phyloP scores from a whole-genome alignment of 1,140 invertebrate species.

The Uloborus diversus region DNA sequence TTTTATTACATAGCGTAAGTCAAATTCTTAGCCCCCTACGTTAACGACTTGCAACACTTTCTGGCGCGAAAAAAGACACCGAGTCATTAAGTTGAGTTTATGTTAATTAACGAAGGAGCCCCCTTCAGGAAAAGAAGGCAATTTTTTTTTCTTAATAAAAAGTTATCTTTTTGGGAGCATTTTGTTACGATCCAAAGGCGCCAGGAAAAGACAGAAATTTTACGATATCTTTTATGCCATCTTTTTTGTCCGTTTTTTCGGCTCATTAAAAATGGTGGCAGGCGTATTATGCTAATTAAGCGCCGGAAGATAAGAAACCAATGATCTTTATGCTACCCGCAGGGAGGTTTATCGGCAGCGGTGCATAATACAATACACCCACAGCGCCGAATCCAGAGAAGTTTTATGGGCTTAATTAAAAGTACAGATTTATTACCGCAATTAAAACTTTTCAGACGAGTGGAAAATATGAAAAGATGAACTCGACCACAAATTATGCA shows the following conservation, averaged over 20 bases:
- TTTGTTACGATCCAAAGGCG: slow-evolving; percentile 54
- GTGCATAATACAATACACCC: slow-evolving; percentile 37
- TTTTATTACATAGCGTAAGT: slow-evolving; percentile 47
- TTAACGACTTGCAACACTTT: slow-evolving; percentile 48
- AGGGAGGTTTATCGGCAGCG: slow-evolving; percentile 42
- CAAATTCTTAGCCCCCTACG: slow-evolving; percentile 33
- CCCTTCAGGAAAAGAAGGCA: slow-evolving; percentile 23
- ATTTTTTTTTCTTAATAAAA: slow-evolving; percentile 53
- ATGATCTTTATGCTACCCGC: slow-evolving; percentile 51
- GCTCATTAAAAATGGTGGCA: slow-evolving; percentile 57
- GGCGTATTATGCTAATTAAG: slow-evolving; percentile 56
- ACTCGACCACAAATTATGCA: slow-evolving; percentile 53
- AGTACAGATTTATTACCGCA: slow-evolving; percentile 56
- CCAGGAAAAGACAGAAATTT: slow-evolving; percentile 57
- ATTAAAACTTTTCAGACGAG: slow-evolving; percentile 57
- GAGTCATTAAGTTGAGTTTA: slow-evolving; percentile 55
- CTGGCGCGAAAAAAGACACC: slow-evolving; percentile 50
- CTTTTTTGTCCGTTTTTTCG: slow-evolving; percentile 56
- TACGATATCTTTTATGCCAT: slow-evolving; percentile 54
- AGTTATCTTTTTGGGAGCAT: slow-evolving; percentile 51
- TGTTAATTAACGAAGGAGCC: slow-evolving; percentile 52
- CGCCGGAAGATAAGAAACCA: slow-evolving; percentile 54
- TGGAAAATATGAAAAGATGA: slow-evolving; percentile 57
- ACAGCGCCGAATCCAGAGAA: slow-evolving; percentile 36
- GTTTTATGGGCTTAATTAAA: slow-evolving; percentile 57